These are phyloP conservation scores for Montipora cactus DNA, from an alignment of 64 coral and sea anemone species.

Conservation along the genomic window DNA sequence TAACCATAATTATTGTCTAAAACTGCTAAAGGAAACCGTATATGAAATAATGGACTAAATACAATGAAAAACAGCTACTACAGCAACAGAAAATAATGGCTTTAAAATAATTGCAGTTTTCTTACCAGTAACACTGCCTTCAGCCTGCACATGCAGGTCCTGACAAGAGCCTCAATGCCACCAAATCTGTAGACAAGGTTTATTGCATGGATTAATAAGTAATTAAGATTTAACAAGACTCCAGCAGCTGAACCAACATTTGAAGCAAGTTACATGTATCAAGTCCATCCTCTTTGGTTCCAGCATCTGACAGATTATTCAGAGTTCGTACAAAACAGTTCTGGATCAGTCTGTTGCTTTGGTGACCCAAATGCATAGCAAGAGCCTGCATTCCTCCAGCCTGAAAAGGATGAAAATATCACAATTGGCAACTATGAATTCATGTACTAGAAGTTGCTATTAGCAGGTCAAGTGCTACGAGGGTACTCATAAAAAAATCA, in stretches of 20 bases:
- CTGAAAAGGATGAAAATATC: slow-evolving; percentile 6
- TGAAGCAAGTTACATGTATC: slow-evolving; percentile 87
- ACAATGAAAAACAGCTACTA: background rate
- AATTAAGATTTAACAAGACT: slow-evolving; percentile 82
- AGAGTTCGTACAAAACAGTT: slow-evolving; percentile 94
- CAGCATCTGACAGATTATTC: slow-evolving; percentile 98
- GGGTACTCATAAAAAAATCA: no score
- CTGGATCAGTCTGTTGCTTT: slow-evolving; percentile 95
- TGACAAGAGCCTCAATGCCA: no score
- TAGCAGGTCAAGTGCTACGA: no score
- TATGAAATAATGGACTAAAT: no score
- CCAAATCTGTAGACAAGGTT: slow-evolving; percentile 94
- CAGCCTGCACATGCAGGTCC: no score
- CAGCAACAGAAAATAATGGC: background rate
- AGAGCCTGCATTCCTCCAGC: slow-evolving; percentile 98
- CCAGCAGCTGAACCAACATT: slow-evolving; percentile 99
- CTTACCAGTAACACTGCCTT: slow-evolving; percentile 89
- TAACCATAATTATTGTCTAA: no score
- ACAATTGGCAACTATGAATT: no score
- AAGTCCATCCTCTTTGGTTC: slow-evolving; percentile 92
- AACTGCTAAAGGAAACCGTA: no score
- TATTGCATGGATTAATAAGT: slow-evolving; percentile 90
- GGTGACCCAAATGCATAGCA: slow-evolving; percentile 95
- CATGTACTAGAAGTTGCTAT: no score
- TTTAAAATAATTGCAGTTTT: background rate